A percentile compares a stretch with the other conserved stretches of the same genome.
Conservation (phyloP, 1,140 invertebrate genomes). For the Drosophila pruinosa region DNA sequence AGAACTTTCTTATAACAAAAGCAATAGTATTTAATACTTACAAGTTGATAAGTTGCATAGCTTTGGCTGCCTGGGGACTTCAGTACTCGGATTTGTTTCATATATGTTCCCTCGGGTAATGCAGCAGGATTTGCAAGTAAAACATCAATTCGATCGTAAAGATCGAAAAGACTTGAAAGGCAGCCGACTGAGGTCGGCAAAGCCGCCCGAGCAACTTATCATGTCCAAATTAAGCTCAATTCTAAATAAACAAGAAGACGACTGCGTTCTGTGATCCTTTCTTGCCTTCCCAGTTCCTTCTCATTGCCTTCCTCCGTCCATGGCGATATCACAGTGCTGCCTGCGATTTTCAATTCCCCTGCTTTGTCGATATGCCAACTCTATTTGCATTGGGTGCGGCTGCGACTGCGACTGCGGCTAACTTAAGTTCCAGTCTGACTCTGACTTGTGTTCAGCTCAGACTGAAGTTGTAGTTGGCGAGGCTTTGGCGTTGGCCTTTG, state of each 20-base stretch:
- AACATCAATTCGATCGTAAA: slow-evolving; percentile 56
- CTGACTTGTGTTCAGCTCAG: neutral
- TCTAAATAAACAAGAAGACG: slow-evolving; percentile 69
- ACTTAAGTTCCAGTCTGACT: neutral
- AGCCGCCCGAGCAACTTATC: slow-evolving; percentile 62
- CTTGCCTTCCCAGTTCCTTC: neutral
- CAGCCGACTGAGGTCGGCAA: slow-evolving; percentile 44
- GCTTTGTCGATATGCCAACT: slow-evolving; percentile 46
- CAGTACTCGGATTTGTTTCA: no score
- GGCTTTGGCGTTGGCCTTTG: slow-evolving; percentile 54
- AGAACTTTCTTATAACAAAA: no score
- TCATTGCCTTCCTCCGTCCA: neutral
- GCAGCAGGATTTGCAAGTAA: slow-evolving; percentile 42
- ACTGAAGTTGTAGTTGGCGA: slow-evolving; percentile 3
- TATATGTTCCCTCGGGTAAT: neutral
- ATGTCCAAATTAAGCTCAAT: slow-evolving; percentile 79
- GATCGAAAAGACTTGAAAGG: slow-evolving; percentile 45
- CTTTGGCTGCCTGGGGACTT: neutral
- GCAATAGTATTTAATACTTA: no score
- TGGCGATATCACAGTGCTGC: neutral
- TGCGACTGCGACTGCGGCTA: no score
- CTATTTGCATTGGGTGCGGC: slow-evolving; percentile 59
- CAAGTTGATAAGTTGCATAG: no score
- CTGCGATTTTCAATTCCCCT: slow-evolving; percentile 32
- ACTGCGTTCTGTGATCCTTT: slow-evolving; percentile 13